Conservation (phyloP, 2,113 vertebrate genomes). For the Gopherus flavomarginatus region DNA sequence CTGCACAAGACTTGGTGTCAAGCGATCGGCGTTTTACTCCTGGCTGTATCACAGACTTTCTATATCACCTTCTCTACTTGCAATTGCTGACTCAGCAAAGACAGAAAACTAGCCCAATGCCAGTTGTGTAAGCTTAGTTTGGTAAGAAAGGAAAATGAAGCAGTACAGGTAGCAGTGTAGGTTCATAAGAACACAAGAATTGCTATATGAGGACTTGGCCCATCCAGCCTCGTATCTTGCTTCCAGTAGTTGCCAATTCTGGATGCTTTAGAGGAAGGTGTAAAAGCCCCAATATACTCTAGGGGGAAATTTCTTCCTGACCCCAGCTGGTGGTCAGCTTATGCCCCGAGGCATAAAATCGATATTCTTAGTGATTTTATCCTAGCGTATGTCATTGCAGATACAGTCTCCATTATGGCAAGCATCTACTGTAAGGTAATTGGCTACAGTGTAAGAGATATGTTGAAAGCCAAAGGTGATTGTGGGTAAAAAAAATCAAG, state of each 20-base stretch:
- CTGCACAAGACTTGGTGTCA: background rate
- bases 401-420: conserved; percentile 2
- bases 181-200: background rate
- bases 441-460: conserved; percentile 37
- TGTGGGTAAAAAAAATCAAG: conserved; percentile 44
- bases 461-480: conserved; percentile 63
- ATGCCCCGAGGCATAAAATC: conserved; percentile 2
- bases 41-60: background rate
- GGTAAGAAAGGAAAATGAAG: background rate
- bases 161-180: background rate
- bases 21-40: background rate
- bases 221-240: background rate
- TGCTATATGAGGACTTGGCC: background rate
- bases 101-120: background rate
- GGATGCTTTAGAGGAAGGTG: conserved; percentile 48
- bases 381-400: background rate
- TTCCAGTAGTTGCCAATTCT: conserved; percentile 23
- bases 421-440: conserved; percentile 24
- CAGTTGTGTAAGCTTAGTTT: background rate
- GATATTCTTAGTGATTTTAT: conserved; percentile 40
- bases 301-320: conserved; percentile 42
- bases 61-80: background rate
- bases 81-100: background rate
- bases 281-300: conserved; percentile 18
- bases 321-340: background rate